These are phyloP conservation scores for Rachycentron canadum DNA, from an alignment of 2,797 vertebrate genomes.

Conservation along the genomic window DNA sequence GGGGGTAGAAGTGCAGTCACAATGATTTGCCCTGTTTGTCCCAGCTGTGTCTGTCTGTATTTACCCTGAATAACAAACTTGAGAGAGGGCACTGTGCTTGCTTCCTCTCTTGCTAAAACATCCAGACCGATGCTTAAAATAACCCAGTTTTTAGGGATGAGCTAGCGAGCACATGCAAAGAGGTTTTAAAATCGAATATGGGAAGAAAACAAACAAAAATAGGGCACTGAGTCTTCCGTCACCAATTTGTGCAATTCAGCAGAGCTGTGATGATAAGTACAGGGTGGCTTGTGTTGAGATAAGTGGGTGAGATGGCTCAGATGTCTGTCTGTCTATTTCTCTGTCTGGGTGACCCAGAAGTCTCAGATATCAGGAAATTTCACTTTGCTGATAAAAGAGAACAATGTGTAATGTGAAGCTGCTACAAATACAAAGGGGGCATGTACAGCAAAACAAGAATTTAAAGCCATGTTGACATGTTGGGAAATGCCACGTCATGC, in stretches of 20 bases:
- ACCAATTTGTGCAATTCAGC: slow-evolving; percentile 51
- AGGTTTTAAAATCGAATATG: slow-evolving; percentile 45
- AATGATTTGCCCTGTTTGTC: slow-evolving; percentile 46
- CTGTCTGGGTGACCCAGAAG: slow-evolving; percentile 34
- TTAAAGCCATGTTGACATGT: not conserved
- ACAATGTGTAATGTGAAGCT: slow-evolving; percentile 4
- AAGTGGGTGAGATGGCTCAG: slow-evolving; percentile 10
- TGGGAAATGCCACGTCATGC: not conserved
- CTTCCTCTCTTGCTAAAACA: slow-evolving; percentile 41
- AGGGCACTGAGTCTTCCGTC: slow-evolving; percentile 32
- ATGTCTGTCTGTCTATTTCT: slow-evolving; percentile 24
- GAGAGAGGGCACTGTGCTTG: slow-evolving; percentile 5
- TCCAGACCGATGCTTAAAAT: slow-evolving; percentile 58
- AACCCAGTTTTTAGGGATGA: slow-evolving; percentile 44
- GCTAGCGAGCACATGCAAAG: slow-evolving; percentile 28
- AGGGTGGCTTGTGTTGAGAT: slow-evolving; percentile 21
- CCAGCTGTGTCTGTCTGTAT: slow-evolving; percentile 62
- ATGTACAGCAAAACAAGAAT: not conserved
- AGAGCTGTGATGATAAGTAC: slow-evolving; percentile 27
- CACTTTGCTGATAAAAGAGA: slow-evolving; percentile 22
- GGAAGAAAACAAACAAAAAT: slow-evolving; percentile 43
- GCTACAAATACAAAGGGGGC: not conserved
- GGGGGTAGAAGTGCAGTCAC: slow-evolving; percentile 24
- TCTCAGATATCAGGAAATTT: slow-evolving; percentile 32
- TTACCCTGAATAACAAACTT: slow-evolving; percentile 33